Percentiles rank a stretch among this genome's conserved stretches.
These are phyloP conservation scores for Morpho helenor DNA, from an alignment of 2,888 invertebrate species.

Conservation along the genomic window DNA sequence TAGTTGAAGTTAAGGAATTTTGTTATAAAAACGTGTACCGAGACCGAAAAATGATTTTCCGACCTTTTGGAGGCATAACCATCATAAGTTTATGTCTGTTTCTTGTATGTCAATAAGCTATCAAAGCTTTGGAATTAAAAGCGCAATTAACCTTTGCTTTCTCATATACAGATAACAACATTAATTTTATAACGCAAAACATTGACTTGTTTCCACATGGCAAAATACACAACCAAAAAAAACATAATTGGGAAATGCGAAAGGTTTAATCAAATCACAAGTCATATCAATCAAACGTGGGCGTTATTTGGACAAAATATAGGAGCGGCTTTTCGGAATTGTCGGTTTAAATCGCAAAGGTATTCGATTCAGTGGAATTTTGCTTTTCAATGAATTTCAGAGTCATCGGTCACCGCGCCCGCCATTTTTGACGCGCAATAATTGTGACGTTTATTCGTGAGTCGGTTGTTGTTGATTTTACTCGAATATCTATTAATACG, in stretches of 20 bases:
- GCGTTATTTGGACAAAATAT: constrained; percentile 27
- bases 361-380: constrained; percentile 23
- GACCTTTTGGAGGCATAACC: too few relatives aligned
- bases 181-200: neutral
- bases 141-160: too few relatives aligned
- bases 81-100: too few relatives aligned
- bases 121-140: too few relatives aligned
- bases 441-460: too few relatives aligned
- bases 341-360: constrained; percentile 31
- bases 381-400: constrained; percentile 21
- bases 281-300: constrained; percentile 29
- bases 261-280: constrained; percentile 29
- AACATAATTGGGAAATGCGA: constrained; percentile 7
- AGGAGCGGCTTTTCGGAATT: constrained; percentile 15
- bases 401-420: neutral
- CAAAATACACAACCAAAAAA: neutral
- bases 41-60: too few relatives aligned
- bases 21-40: too few relatives aligned
- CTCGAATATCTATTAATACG: too few relatives aligned
- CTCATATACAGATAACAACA: neutral
- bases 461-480: too few relatives aligned
- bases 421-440: neutral
- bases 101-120: too few relatives aligned
- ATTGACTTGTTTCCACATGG: neutral
- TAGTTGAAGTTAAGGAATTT: too few relatives aligned